A percentile compares a stretch with the other conserved stretches of the same genome.
Evolutionary conservation across 2,797 vertebrate species (phyloP).

Genomic region (Acanthornis magna): DNA sequence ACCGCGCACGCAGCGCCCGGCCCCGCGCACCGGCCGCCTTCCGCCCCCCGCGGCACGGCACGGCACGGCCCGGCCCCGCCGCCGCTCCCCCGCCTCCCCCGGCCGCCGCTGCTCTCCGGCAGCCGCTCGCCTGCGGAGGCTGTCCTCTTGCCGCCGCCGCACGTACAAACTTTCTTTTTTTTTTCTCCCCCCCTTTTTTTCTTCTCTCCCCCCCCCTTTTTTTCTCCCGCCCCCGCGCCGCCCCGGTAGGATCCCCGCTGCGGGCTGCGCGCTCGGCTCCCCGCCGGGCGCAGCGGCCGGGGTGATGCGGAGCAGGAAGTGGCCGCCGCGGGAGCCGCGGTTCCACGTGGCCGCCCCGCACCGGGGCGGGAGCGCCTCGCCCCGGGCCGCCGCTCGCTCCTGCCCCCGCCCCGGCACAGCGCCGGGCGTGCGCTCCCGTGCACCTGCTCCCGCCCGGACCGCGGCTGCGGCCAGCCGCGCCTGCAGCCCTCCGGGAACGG

Average conservation of each 20-base stretch:
- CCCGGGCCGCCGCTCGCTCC: not conserved
- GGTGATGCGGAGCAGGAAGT: constrained; percentile 68
- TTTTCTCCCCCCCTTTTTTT: too few relatives aligned
- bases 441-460: not conserved
- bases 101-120: not conserved
- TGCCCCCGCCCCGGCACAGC: not conserved
- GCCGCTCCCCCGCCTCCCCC: not conserved
- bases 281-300: not conserved
- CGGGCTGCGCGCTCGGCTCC: not conserved
- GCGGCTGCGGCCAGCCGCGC: not conserved
- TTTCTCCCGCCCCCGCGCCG: not conserved
- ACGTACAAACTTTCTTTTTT: not conserved
- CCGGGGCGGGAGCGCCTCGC: not conserved
- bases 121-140: not conserved
- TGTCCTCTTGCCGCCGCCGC: not conserved
- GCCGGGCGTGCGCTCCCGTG: not conserved
- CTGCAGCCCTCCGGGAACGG: not conserved
- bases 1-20: not conserved
- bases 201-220: too few relatives aligned
- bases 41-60: not conserved
- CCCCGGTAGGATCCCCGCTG: not conserved
- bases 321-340: constrained; percentile 12
- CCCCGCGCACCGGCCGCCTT: not conserved
- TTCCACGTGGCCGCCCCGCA: constrained; percentile 74
- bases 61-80: not conserved